Percentiles rank a stretch among this genome's conserved stretches.
Conservation (phyloP, 2,888 invertebrate species). For the Trichopria drosophilae region DNA sequence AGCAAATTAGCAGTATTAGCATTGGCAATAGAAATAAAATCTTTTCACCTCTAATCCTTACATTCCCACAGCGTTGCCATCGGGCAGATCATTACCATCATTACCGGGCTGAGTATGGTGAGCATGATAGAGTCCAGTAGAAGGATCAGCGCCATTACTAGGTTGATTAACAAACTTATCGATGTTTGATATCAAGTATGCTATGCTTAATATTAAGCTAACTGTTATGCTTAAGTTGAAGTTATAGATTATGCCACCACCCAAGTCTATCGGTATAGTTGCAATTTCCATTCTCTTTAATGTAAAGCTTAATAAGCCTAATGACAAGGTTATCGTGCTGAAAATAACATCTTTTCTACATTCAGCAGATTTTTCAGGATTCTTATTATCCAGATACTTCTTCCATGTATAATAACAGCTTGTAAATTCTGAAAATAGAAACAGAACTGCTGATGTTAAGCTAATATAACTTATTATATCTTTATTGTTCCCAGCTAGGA, state of each 20-base stretch:
- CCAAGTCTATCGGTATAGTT: slow-evolving; percentile 14
- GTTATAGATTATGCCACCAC: slow-evolving; percentile 16
- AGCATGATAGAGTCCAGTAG: slow-evolving; percentile 12
- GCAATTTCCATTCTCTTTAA: slow-evolving; percentile 11
- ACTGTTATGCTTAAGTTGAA: slow-evolving; percentile 19
- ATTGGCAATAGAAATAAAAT: slow-evolving; percentile 18
- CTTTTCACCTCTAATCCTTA: slow-evolving; percentile 18
- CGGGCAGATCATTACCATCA: slow-evolving; percentile 15
- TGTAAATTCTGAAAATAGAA: slow-evolving; percentile 14
- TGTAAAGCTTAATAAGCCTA: slow-evolving; percentile 13
- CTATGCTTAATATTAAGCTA: slow-evolving; percentile 13
- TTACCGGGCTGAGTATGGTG: slow-evolving; percentile 8
- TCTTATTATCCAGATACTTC: slow-evolving; percentile 18
- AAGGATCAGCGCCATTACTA: slow-evolving; percentile 11
- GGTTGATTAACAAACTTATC: slow-evolving; percentile 11
- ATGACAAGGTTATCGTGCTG: slow-evolving; percentile 11
- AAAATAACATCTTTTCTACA: slow-evolving; percentile 11
- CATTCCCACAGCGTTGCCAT: slow-evolving; percentile 13
- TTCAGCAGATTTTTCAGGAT: slow-evolving; percentile 18
- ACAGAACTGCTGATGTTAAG: slow-evolving; percentile 15
- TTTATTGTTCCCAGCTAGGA: slow-evolving; percentile 9
- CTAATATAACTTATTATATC: slow-evolving; percentile 15
- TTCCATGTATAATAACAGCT: slow-evolving; percentile 15
- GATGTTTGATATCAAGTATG: background rate
- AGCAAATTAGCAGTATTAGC: slow-evolving; percentile 20